These are phyloP conservation scores for Thecophora atra DNA, from an alignment of 2,888 invertebrate species.

Conservation along the genomic window DNA sequence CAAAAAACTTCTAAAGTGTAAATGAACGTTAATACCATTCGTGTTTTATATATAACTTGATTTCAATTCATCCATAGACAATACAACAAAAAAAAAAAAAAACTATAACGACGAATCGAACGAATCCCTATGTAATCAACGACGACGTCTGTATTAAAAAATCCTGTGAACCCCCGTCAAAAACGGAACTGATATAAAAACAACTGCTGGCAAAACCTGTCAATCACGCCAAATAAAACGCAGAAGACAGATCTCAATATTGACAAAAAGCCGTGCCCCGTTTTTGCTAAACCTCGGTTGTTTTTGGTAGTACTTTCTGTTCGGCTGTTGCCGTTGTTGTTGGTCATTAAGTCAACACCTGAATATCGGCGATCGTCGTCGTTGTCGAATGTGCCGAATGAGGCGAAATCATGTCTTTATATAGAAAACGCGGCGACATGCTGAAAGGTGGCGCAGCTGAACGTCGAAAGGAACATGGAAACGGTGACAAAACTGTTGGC, in stretches of 20 bases:
- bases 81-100: too few species aligned
- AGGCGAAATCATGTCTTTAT: slow-evolving; percentile 35
- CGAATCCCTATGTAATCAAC: not conserved
- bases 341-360: slow-evolving; percentile 38
- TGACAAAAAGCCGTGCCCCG: slow-evolving; percentile 20
- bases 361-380: slow-evolving; percentile 5
- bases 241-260: slow-evolving; percentile 18
- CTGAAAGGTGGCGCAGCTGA: slow-evolving; percentile 31
- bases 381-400: slow-evolving; percentile 23
- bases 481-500: slow-evolving; percentile 28
- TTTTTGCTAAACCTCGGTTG: not conserved
- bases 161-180: not conserved
- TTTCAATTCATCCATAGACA: too few species aligned
- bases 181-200: not conserved
- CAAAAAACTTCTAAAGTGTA: too few species aligned
- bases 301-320: too few species aligned
- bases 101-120: too few species aligned
- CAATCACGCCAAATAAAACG: slow-evolving; percentile 35
- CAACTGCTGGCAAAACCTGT: slow-evolving; percentile 28
- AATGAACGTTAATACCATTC: too few species aligned
- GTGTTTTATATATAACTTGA: too few species aligned
- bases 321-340: slow-evolving; percentile 12
- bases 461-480: slow-evolving; percentile 6
- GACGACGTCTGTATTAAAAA: not conserved
- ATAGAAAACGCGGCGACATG: slow-evolving; percentile 24